phyloP scores from a whole-genome alignment of 2,113 vertebrate species.

The Synodontis membranacea region DNA sequence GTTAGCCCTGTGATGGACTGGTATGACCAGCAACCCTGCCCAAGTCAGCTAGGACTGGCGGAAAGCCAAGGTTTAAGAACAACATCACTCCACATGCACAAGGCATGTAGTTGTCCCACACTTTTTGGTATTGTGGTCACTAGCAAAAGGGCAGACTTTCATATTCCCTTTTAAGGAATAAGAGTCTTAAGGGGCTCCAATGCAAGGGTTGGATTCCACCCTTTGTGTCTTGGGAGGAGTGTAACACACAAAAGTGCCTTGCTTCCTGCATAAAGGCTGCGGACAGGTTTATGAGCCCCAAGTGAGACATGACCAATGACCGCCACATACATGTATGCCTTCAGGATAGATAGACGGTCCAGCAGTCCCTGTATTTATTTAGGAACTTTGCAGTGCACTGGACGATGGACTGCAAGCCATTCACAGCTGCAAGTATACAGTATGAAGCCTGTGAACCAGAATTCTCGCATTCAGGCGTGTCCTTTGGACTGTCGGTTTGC shows the following conservation, averaged over 20 bases:
- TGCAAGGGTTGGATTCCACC: neutral
- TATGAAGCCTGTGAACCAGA: neutral
- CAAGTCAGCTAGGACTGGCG: too few relatives aligned
- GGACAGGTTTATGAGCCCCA: neutral
- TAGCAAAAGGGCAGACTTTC: neutral
- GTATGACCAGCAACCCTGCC: too few relatives aligned
- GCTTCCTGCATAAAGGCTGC: neutral
- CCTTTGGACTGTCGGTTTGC: neutral
- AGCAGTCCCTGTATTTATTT: neutral
- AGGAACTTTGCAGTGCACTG: neutral
- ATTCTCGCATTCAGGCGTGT: neutral
- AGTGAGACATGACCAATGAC: neutral
- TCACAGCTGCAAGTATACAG: neutral
- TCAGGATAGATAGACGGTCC: neutral
- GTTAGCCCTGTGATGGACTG: too few relatives aligned
- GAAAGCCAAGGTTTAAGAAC: neutral
- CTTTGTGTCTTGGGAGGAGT: neutral
- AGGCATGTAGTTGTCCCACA: neutral
- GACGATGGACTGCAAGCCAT: neutral
- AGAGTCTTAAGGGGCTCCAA: neutral
- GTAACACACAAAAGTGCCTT: neutral
- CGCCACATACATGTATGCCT: too few relatives aligned
- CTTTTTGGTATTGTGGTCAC: neutral
- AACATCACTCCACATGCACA: neutral
- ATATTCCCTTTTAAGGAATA: neutral